Conservation (phyloP, 2,797 vertebrate species). For the Xenopus petersii region DNA sequence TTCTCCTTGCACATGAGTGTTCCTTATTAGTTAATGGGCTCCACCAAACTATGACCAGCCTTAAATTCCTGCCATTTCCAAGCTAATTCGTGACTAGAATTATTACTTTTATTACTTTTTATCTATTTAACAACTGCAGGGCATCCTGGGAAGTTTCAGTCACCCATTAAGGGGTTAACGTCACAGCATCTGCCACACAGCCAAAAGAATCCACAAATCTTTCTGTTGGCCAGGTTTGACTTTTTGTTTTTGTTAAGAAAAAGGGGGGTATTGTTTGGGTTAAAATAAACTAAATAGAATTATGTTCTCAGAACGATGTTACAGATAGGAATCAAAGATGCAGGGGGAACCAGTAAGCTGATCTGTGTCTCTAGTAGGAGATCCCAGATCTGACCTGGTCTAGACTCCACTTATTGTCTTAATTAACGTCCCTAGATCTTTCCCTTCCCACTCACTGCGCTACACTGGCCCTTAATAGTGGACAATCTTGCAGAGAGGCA, state of each 20-base stretch:
- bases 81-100: no score
- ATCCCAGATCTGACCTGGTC: constrained; percentile 46
- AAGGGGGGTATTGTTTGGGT: constrained; percentile 38
- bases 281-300: constrained; percentile 41
- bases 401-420: constrained; percentile 40
- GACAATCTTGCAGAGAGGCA: neutral
- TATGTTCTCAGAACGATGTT: constrained; percentile 39
- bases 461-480: constrained; percentile 17
- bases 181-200: constrained; percentile 30
- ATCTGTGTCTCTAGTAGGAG: constrained; percentile 42
- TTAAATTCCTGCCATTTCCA: no score
- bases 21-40: no score
- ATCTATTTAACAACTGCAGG: no score
- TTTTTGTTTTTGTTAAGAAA: constrained; percentile 38
- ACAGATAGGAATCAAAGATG: constrained; percentile 44
- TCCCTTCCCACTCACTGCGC: constrained; percentile 12
- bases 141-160: neutral
- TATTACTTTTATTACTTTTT: no score
- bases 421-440: constrained; percentile 24
- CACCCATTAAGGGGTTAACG: constrained; percentile 22
- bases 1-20: no score
- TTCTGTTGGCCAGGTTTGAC: constrained; percentile 29
- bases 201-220: constrained; percentile 14
- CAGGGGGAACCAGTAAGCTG: constrained; percentile 31
- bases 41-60: no score